Evolutionary conservation across 2,797 vertebrate genomes (phyloP), one percentile per base, ranked within the genome.

Genomic region (Serranus cabrilla): DNA sequence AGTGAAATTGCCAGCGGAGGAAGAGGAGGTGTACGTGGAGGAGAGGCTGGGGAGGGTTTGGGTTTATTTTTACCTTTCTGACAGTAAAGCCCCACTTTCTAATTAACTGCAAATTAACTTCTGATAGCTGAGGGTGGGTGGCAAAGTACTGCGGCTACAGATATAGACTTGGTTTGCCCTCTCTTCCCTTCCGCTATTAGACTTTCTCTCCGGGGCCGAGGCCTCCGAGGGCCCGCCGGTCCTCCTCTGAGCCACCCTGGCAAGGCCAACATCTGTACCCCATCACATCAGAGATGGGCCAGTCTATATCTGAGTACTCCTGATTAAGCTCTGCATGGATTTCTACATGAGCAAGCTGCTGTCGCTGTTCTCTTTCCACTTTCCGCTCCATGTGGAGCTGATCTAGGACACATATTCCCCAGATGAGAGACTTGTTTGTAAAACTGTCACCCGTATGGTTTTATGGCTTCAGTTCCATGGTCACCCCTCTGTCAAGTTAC

Each of bases 61-160:
- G 74, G 59, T 79, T 82, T 94, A 93, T 94, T 94, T 94, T 90
- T 91, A 89, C 77, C 71, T 72, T 46, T 72, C 45, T 66, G 61
- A 52, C 66, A 63, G 73, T 40, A 37, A 67, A 78, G 83, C 73
- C 81, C 75, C 82, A 76, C 81, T 89, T 88, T 84, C 88, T 88
- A 92, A 94, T 94, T 93, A 92, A 87, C 77, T 85, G 78, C 78
- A 89, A 94, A 93, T 93, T 90, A 92, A 88, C 86, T 91, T 90
- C 70, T 87, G 84, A 91, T 84, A 60, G 81, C 67, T 76, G 37
- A 69, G 83, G 71, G 81, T 4, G 70, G 76, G 61, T 40, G 63
- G 42, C 52, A 67, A 27, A 72, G 74, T n/a, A 50, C 60, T 16
- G 16, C 3, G 6, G 61, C 71, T 74, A 56, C 83, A 70, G 65